These are phyloP conservation scores for Neodiprion pinetum DNA, from an alignment of 1,140 invertebrate species.

Conservation along the genomic window DNA sequence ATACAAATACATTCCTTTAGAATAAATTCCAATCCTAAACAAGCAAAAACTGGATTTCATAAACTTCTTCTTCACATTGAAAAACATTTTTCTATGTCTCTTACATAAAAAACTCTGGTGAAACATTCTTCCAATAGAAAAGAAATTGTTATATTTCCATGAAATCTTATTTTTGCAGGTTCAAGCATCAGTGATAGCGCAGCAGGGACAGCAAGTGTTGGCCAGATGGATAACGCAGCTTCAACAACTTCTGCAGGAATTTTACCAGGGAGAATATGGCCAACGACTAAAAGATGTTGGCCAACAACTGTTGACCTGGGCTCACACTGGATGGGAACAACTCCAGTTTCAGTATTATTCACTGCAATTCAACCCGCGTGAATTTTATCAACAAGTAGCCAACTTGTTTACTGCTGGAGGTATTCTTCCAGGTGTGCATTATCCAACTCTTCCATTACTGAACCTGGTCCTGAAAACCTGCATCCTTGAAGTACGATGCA, in stretches of 20 bases:
- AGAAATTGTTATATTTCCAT: no score
- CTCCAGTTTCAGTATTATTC: conserved; percentile 45
- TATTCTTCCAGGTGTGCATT: conserved; percentile 30
- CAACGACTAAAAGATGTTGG: conserved; percentile 50
- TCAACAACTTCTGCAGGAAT: conserved; percentile 44
- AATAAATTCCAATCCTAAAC: neutral
- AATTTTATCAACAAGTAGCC: conserved; percentile 47
- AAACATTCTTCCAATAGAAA: no score
- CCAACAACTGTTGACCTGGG: conserved; percentile 38
- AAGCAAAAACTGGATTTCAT: no score
- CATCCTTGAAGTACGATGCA: no score
- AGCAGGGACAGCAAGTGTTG: conserved; percentile 56
- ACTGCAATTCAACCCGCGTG: conserved; percentile 44
- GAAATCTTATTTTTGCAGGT: conserved; percentile 40
- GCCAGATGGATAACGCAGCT: conserved; percentile 44
- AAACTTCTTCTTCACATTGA: no score
- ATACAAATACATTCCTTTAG: neutral
- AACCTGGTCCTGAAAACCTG: no score
- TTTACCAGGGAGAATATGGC: conserved; percentile 48
- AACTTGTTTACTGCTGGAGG: conserved; percentile 39
- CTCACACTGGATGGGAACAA: conserved; percentile 46
- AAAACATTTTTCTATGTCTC: no score
- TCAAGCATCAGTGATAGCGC: conserved; percentile 46
- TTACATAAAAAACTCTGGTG: no score
- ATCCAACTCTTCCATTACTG: conserved; percentile 17